These are phyloP conservation scores for Ptychochromis oligacanthus DNA, from an alignment of 2,113 vertebrate species.

Conservation along the genomic window DNA sequence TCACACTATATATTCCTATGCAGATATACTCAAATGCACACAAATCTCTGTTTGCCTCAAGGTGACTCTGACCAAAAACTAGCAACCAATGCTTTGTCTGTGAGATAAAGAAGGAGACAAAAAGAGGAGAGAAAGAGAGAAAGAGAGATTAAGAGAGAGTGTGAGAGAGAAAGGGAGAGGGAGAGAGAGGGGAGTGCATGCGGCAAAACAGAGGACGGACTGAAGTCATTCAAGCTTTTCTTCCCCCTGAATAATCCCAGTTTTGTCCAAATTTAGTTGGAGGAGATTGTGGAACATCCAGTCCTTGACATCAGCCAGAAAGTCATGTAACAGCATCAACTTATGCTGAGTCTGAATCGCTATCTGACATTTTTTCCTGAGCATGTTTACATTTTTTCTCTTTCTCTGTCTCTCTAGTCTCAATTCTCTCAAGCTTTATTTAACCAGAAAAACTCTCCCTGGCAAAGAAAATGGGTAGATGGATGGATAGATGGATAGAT, in stretches of 20 bases:
- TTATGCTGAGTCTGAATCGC: conserved; percentile 18
- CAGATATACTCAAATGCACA: not conserved
- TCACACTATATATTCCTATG: not conserved
- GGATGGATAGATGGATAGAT: not conserved
- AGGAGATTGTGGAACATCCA: conserved; percentile 64
- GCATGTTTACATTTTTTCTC: not conserved
- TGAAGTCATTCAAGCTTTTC: conserved; percentile 74
- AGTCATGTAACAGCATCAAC: conserved; percentile 54
- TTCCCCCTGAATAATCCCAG: conserved; percentile 70
- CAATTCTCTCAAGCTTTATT: not conserved
- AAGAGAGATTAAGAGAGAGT: conserved; percentile 48
- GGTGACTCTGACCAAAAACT: conserved; percentile 60
- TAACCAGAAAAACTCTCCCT: not conserved
- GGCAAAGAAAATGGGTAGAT: not conserved
- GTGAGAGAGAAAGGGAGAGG: not conserved
- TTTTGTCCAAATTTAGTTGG: conserved; percentile 74
- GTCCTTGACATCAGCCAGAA: conserved; percentile 70
- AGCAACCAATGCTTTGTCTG: conserved; percentile 48
- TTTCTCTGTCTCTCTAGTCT: not conserved
- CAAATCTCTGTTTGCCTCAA: conserved; percentile 44
- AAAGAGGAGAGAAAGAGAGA: conserved; percentile 43
- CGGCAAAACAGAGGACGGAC: conserved; percentile 62
- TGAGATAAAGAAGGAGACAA: conserved; percentile 56
- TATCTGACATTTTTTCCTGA: not conserved
- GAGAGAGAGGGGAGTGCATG: conserved; percentile 5